Evolutionary conservation across 1,140 invertebrate species (phyloP), one percentile per base, ranked within the genome.

Genomic region (Drosophila kikkawai): DNA sequence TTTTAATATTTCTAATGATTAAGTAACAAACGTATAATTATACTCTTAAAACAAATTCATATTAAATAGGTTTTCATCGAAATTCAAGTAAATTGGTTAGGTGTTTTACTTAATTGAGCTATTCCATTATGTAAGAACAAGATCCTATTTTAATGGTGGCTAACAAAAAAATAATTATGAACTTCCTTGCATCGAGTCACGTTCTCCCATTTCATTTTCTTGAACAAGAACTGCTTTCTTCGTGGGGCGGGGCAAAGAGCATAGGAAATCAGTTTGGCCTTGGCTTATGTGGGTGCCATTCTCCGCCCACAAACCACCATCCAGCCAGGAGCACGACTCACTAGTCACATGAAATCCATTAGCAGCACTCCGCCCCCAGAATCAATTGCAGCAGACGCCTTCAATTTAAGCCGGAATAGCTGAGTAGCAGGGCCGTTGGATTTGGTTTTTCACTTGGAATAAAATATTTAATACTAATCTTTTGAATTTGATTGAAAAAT

Each of bases 261-360:
- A 75, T 75, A 45, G 73, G 19, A 58, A 75, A 76, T 76, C 55
- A 75, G 74, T 53, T 75, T 76, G 60, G 34, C 61, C 61, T 55
- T 59, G 74, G 53, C 73, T 67, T 59, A 51, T 42, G 74, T 48
- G 69, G 53, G 37, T 41, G 50, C 22, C 17, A 50, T 41, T 53
- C 36, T 32, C 59, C 57, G 39, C 51, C 50, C 56, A 42, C 50
- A 37, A 39, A 15, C 42, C 58, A 19, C 44, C n/a, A 19, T 7
- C 29, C 29, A 8, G n/a, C 29, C 34, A n/a, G 17, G 13, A 39
- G 34, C 73, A 76, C 51, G 73, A 66, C 47, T 59, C 53, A 76
- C 74, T 76, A 76, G 74, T 58, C 74, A 67, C 73, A 76, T 76
- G 73, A 53, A 76, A 76, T 76, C 74, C 74, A 76, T 76, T 76